Conservation (phyloP, 2,113 vertebrate species). For the Limanda limanda region DNA sequence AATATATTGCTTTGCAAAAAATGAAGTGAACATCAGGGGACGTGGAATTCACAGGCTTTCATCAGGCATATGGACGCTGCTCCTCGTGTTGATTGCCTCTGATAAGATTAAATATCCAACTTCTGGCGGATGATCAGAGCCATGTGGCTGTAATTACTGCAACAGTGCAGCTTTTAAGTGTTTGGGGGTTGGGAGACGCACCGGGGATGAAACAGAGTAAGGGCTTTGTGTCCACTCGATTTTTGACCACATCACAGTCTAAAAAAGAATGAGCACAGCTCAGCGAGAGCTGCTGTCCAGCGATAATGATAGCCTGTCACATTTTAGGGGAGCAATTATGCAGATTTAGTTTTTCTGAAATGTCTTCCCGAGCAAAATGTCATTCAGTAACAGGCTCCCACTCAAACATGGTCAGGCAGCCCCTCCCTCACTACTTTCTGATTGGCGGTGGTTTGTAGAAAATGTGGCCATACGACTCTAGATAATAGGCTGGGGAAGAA, state of each 20-base stretch:
- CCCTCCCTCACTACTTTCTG: constrained; percentile 25
- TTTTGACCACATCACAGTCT: constrained; percentile 52
- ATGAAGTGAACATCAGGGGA: constrained; percentile 21
- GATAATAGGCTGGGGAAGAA: constrained; percentile 12
- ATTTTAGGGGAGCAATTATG: constrained; percentile 60
- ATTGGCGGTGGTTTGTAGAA: constrained; percentile 31
- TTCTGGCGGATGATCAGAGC: constrained; percentile 59
- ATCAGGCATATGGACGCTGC: constrained; percentile 28
- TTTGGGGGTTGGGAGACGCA: constrained; percentile 31
- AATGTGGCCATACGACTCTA: constrained; percentile 17
- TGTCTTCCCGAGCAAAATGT: constrained; percentile 45
- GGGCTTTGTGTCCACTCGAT: constrained; percentile 51
- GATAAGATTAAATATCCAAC: constrained; percentile 59
- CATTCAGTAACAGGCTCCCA: constrained; percentile 36
- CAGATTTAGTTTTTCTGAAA: constrained; percentile 49
- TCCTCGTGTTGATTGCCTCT: constrained; percentile 46
- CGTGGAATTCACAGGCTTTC: constrained; percentile 38
- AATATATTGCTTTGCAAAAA: constrained; percentile 46
- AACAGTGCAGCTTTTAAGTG: constrained; percentile 39
- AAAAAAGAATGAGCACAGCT: constrained; percentile 19
- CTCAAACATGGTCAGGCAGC: constrained; percentile 32
- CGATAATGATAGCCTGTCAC: constrained; percentile 64
- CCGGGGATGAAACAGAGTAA: not conserved
- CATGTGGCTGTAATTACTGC: constrained; percentile 45
- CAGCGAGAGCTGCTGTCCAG: constrained; percentile 51